A percentile compares a stretch with the other conserved stretches of the same genome.
Evolutionary conservation across 1,140 invertebrate species (phyloP).

Genomic region (Trinorchestia longiramus): DNA sequence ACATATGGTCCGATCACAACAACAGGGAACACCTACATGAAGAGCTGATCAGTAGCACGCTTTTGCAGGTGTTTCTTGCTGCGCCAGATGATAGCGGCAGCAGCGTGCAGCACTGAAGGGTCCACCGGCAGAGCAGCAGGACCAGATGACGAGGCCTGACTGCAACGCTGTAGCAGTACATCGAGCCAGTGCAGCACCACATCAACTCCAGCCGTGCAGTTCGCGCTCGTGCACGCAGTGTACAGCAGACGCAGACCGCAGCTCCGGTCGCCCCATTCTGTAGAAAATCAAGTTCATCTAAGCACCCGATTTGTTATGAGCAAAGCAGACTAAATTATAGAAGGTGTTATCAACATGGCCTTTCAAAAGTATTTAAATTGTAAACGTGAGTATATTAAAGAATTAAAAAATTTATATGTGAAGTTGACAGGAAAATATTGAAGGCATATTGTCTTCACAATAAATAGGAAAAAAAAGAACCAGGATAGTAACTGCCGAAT

Average conservation of each 20-base stretch:
- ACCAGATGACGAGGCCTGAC: background rate
- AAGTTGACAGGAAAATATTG: background rate
- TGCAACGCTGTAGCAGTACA: background rate
- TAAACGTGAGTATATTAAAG: background rate
- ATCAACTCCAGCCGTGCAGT: conserved; percentile 72
- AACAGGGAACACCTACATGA: conserved; percentile 72
- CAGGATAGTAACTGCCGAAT: background rate
- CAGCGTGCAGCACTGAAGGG: conserved; percentile 77
- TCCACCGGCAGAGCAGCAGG: conserved; percentile 66
- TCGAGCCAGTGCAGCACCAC: conserved; percentile 77
- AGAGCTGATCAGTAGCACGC: conserved; percentile 78
- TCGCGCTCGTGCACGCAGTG: conserved; percentile 77
- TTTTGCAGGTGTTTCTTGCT: conserved; percentile 76
- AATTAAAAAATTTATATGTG: too few species aligned
- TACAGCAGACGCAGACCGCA: conserved; percentile 84
- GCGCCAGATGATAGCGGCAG: conserved; percentile 86
- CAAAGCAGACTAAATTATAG: background rate
- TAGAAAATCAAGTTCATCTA: background rate
- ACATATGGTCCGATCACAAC: background rate
- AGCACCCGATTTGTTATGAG: background rate
- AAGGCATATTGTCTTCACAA: background rate
- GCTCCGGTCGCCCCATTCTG: conserved; percentile 71
- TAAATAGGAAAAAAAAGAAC: background rate
- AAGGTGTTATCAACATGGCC: background rate
- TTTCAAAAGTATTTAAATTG: background rate